Percentiles rank a stretch among this genome's conserved stretches.
Conservation (phyloP, 1,140 invertebrate genomes). For the Cryptotermes secundus region DNA sequence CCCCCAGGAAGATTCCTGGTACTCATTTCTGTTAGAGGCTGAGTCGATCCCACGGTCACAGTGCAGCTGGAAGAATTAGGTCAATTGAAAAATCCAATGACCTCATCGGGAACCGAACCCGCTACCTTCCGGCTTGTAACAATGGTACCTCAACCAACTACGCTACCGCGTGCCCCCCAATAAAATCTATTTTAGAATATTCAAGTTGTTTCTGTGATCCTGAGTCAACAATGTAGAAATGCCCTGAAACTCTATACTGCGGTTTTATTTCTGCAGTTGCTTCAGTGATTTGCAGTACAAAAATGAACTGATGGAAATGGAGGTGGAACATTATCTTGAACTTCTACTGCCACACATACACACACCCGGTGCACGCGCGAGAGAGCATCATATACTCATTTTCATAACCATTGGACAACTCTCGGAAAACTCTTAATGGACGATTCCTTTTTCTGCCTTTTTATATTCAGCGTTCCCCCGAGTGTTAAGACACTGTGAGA, state of each 20-base stretch:
- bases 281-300: conserved; percentile 1
- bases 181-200: too few species aligned
- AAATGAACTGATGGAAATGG: conserved; percentile 16
- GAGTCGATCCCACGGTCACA: too few species aligned
- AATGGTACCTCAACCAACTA: too few species aligned
- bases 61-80: too few species aligned
- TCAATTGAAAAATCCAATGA: too few species aligned
- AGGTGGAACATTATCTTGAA: conserved; percentile 17
- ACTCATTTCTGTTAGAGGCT: too few species aligned
- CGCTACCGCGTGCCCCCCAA: too few species aligned
- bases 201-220: too few species aligned
- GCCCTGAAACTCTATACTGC: not conserved
- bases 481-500: conserved; percentile 33
- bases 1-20: too few species aligned
- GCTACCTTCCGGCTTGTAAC: too few species aligned
- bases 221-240: too few species aligned
- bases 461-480: conserved; percentile 34
- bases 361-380: not conserved
- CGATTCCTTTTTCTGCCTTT: conserved; percentile 31
- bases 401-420: conserved; percentile 36
- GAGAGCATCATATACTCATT: conserved; percentile 32
- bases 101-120: too few species aligned
- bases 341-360: not conserved
- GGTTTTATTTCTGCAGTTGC: not conserved
- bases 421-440: conserved; percentile 35